Conservation (phyloP, 2,888 invertebrate species). For the Drosophila lacicola region DNA sequence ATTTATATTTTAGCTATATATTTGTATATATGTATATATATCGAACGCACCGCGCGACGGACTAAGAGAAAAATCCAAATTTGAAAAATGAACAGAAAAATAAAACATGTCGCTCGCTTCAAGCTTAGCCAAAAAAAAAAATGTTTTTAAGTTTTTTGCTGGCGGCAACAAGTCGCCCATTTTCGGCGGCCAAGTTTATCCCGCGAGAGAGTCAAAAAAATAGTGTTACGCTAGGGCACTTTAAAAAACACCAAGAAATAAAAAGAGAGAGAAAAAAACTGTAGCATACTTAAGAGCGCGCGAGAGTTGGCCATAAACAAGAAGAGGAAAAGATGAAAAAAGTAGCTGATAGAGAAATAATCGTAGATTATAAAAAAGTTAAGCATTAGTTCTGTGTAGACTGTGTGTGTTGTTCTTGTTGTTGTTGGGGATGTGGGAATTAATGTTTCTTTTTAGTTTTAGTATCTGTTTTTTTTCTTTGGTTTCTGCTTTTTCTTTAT, state of each 20-base stretch:
- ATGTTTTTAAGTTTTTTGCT: conserved; percentile 10
- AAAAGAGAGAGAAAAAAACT: conserved; percentile 17
- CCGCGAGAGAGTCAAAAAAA: conserved; percentile 52
- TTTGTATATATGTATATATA: not conserved
- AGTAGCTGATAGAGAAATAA: conserved; percentile 33
- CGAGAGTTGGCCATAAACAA: conserved; percentile 37
- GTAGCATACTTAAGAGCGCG: conserved; percentile 71
- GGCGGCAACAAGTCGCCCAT: conserved; percentile 66
- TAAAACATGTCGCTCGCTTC: too few relatives aligned
- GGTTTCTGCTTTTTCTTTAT: conserved; percentile 11
- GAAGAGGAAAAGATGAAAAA: conserved; percentile 17
- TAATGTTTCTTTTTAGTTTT: conserved; percentile 20
- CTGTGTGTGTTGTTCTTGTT: conserved; percentile 42
- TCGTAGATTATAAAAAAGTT: conserved; percentile 31
- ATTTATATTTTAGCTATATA: conserved; percentile 8
- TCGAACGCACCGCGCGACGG: not conserved
- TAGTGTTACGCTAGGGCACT: conserved; percentile 39
- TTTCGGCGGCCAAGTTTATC: conserved; percentile 4
- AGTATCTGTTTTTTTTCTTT: conserved; percentile 5
- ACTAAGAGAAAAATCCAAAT: conserved; percentile 2
- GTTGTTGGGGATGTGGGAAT: conserved; percentile 41
- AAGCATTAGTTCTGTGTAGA: conserved; percentile 35
- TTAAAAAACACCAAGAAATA: conserved; percentile 9
- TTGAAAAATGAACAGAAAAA: not conserved
- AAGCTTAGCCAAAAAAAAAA: conserved; percentile 69